Evolutionary conservation across 2,797 vertebrate genomes (phyloP), one percentile per base, ranked within the genome.

Genomic region (Cynopterus sphinx): DNA sequence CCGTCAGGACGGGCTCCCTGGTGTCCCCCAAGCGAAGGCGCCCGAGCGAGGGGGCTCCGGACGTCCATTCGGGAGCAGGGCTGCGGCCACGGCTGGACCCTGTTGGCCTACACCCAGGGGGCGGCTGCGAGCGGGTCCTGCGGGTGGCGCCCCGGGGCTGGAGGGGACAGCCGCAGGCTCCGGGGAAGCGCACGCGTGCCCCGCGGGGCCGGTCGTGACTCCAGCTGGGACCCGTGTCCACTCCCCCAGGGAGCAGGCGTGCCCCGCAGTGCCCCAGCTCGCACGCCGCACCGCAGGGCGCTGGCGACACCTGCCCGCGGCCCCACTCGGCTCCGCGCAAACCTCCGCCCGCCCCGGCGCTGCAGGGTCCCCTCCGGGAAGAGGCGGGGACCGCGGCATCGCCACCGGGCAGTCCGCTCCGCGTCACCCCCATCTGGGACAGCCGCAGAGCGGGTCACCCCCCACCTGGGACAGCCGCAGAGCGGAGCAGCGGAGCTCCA

Each of bases 141-240:
- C 73, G 5, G 31, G 43, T 2, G 5, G 57, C 51, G 33, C 5
- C 43, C 6, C 17, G 11, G 55, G 46, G 59, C 43, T 11, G 41
- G 24, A 75, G 24, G 17, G 49, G 39, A 51, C 28, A 3, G 63
- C 46, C 17, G 79, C 33, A 9, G 19, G 41, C 77, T 36, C 70
- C 11, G 0, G 39, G n/a, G 15, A 10, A 16, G 22, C 1, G 2
- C 17, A 0, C 6, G 0, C 0, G 0, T 2, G 4, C n/a, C 13
- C 1, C 5, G 0, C 0, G 0, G 3, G 41, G 13, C 11, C 49
- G 41, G 36, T 1, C 11, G 36, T 11, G 75, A 49, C n/a, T 16
- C 10, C 15, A 31, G 9, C 67, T 1, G 17, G 8, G 31, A 9
- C 1, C 6, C 6, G 0, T 31, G 24, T 28, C 24, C 2, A 9